Percentiles rank a stretch among this genome's conserved stretches.
phyloP scores from a whole-genome alignment of 1,140 invertebrate species.

The Phymorhynchus buccinoides region DNA sequence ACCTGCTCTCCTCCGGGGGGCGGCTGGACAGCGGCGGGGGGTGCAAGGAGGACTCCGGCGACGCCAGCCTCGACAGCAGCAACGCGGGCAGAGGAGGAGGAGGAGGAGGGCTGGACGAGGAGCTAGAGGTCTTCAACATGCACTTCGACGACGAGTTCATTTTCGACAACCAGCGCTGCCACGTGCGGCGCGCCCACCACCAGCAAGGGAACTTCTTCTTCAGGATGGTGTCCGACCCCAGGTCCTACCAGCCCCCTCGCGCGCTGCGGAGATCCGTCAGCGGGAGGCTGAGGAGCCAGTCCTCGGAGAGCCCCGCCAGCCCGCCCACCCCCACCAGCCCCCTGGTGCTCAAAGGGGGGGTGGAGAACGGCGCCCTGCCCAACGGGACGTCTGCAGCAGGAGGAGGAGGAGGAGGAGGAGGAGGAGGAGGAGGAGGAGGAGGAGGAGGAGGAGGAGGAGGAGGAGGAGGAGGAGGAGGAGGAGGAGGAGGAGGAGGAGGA shows the following conservation, averaged over 20 bases:
- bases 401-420: slow-evolving; percentile 33
- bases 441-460: slow-evolving; percentile 26
- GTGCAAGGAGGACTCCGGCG: slow-evolving; percentile 43
- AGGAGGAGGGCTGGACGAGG: slow-evolving; percentile 20
- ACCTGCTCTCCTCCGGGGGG: slow-evolving; percentile 76
- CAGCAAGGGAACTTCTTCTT: slow-evolving; percentile 89
- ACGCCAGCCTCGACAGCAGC: slow-evolving; percentile 20
- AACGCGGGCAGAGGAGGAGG: slow-evolving; percentile 37
- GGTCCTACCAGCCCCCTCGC: slow-evolving; percentile 94
- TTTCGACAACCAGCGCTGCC: slow-evolving; percentile 64
- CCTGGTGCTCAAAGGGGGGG: slow-evolving; percentile 13
- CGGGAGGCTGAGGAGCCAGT: slow-evolving; percentile 39
- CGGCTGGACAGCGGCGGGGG: slow-evolving; percentile 47
- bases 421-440: slow-evolving; percentile 42
- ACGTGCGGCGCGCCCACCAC: slow-evolving; percentile 57
- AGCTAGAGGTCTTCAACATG: slow-evolving; percentile 40
- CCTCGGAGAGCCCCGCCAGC: slow-evolving; percentile 20
- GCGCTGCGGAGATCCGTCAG: slow-evolving; percentile 68
- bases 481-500: too few species aligned
- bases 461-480: slow-evolving; percentile 5
- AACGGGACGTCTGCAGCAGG: slow-evolving; percentile 15
- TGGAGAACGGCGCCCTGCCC: slow-evolving; percentile 27
- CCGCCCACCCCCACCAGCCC: slow-evolving; percentile 22
- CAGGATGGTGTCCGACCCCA: slow-evolving; percentile 94
- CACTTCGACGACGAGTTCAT: slow-evolving; percentile 63